These are phyloP conservation scores for Hypolimnas misippus DNA, from an alignment of 2,888 invertebrate species.

Conservation along the genomic window DNA sequence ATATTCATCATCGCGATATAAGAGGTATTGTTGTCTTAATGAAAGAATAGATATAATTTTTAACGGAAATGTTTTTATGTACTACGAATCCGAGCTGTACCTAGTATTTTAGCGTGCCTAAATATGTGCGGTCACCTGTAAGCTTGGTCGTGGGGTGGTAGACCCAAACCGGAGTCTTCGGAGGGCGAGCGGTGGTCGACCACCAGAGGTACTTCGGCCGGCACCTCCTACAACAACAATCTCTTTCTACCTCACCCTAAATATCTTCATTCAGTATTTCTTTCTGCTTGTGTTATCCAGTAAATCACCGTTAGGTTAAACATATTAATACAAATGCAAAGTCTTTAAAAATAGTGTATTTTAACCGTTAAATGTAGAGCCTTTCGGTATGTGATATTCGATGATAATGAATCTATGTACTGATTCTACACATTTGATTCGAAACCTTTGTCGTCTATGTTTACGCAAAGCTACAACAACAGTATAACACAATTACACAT, in stretches of 20 bases:
- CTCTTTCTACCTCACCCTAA: slow-evolving; percentile 72
- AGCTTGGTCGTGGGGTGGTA: slow-evolving; percentile 89
- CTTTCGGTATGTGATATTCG: neutral
- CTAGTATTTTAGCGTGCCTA: slow-evolving; percentile 16
- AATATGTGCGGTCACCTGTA: slow-evolving; percentile 84
- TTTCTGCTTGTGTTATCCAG: neutral
- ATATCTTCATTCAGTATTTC: slow-evolving; percentile 18
- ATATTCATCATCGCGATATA: neutral
- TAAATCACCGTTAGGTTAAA: neutral
- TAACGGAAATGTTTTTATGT: neutral
- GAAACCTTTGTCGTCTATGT: slow-evolving; percentile 20
- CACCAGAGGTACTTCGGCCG: slow-evolving; percentile 83
- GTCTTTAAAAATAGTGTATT: neutral
- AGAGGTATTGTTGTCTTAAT: neutral
- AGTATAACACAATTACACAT: slow-evolving; percentile 28
- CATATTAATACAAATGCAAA: neutral
- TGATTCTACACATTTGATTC: slow-evolving; percentile 27
- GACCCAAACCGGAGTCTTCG: slow-evolving; percentile 97
- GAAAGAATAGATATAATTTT: neutral
- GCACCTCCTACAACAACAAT: slow-evolving; percentile 84
- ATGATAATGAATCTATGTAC: slow-evolving; percentile 16
- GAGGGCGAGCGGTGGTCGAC: slow-evolving; percentile 93
- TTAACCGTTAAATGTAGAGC: neutral
- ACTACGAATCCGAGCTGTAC: neutral
- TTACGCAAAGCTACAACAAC: slow-evolving; percentile 35